Conservation (phyloP, 2,113 vertebrate species). For the Pao palembangensis region DNA sequence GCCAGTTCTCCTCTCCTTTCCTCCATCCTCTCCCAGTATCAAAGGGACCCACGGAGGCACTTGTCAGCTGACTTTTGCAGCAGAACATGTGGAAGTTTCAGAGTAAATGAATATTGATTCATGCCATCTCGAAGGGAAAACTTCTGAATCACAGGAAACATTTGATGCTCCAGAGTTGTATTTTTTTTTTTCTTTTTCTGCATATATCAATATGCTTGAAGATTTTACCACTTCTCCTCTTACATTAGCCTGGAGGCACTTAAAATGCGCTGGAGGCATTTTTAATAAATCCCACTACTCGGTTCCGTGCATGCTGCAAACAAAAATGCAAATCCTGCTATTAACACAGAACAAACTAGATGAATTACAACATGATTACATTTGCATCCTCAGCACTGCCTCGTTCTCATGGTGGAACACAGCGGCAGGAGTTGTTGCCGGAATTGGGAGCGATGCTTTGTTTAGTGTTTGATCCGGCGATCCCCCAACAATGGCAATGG, state of each 20-base stretch:
- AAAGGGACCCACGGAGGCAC: constrained; percentile 25
- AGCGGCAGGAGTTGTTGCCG: constrained; percentile 52
- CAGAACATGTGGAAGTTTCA: constrained; percentile 20
- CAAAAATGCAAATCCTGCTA: constrained; percentile 41
- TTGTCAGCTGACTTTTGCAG: constrained; percentile 42
- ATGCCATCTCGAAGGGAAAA: neutral
- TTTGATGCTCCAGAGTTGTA: constrained; percentile 4
- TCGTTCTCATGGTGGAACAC: constrained; percentile 15
- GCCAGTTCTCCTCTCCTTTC: constrained; percentile 22
- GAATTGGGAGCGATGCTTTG: constrained; percentile 62
- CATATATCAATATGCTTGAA: constrained; percentile 24
- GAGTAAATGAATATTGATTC: constrained; percentile 1
- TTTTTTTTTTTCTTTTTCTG: constrained; percentile 11
- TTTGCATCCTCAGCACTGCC: constrained; percentile 50
- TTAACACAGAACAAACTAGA: constrained; percentile 38
- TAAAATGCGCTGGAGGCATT: constrained; percentile 50
- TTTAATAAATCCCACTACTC: constrained; percentile 27
- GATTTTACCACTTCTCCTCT: constrained; percentile 26
- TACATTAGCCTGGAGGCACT: constrained; percentile 49
- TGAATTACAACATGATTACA: constrained; percentile 61
- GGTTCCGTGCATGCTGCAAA: constrained; percentile 23
- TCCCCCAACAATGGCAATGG: constrained; percentile 70
- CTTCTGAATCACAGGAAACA: constrained; percentile 29
- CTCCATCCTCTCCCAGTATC: constrained; percentile 12
- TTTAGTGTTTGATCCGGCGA: constrained; percentile 67